A percentile compares a stretch with the other conserved stretches of the same genome.
phyloP scores from a whole-genome alignment of 2,797 vertebrate genomes.

The Parotocinclus haroldoi region DNA sequence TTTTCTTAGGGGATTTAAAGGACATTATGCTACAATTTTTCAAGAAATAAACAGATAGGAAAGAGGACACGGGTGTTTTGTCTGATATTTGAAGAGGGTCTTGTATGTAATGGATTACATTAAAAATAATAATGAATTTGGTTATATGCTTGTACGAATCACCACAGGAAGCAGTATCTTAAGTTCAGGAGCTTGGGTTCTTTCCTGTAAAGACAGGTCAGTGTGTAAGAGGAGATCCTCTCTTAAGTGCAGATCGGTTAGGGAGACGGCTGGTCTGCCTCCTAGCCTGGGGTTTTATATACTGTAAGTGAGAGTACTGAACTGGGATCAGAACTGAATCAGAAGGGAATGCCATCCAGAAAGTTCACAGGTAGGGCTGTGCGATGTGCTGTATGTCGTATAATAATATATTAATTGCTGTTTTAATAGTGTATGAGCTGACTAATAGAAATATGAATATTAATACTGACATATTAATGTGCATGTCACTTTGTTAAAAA shows the following conservation, averaged over 20 bases:
- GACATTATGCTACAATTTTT: not conserved
- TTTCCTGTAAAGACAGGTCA: constrained; percentile 50
- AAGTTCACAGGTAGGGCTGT: too few species aligned
- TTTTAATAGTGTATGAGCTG: too few species aligned
- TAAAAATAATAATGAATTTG: not conserved
- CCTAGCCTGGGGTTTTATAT: not conserved
- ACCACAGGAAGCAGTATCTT: constrained; percentile 15
- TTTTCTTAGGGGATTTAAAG: not conserved
- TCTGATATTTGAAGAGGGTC: not conserved
- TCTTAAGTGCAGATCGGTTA: constrained; percentile 48
- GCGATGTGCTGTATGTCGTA: too few species aligned
- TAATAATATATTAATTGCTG: too few species aligned
- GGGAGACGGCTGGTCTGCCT: constrained; percentile 29
- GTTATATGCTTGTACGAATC: not conserved
- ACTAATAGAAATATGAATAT: too few species aligned
- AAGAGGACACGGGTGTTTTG: not conserved
- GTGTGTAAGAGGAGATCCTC: constrained; percentile 53
- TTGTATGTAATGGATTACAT: constrained; percentile 18
- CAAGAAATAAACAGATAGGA: not conserved
- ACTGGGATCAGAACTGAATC: constrained; percentile 4
- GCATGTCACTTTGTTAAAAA: too few species aligned
- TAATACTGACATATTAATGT: too few species aligned
- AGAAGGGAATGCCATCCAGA: not conserved
- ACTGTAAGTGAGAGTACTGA: not conserved
- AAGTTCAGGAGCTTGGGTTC: constrained; percentile 15